Conservation (phyloP, 2,888 invertebrate species). For the Dugesia japonica region DNA sequence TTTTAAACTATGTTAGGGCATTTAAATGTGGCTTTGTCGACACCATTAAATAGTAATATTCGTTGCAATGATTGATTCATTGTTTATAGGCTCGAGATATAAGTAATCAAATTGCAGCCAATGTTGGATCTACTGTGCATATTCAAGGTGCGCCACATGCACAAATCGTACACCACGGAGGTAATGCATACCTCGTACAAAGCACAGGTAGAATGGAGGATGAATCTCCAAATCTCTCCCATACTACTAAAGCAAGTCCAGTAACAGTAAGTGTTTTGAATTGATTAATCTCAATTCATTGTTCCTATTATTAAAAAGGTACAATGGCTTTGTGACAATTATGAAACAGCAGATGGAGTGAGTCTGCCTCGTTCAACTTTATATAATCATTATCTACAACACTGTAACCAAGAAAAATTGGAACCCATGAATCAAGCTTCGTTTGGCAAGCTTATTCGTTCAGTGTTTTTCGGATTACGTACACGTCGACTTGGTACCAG, state of each 20-base stretch:
- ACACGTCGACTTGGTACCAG: slow-evolving; percentile 83
- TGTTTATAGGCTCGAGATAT: neutral
- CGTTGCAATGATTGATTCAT: too few relatives aligned
- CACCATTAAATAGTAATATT: too few relatives aligned
- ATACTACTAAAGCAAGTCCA: slow-evolving; percentile 68
- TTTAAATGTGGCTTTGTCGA: too few relatives aligned
- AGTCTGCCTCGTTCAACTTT: slow-evolving; percentile 79
- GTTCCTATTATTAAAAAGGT: slow-evolving; percentile 39
- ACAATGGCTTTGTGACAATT: slow-evolving; percentile 81
- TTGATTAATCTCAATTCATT: neutral
- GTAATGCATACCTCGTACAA: slow-evolving; percentile 56
- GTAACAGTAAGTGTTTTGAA: slow-evolving; percentile 62
- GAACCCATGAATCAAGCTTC: slow-evolving; percentile 98
- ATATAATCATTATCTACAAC: slow-evolving; percentile 86
- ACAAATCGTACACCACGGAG: slow-evolving; percentile 42
- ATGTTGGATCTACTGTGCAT: slow-evolving; percentile 5
- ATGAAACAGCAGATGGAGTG: slow-evolving; percentile 87
- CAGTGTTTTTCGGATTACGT: slow-evolving; percentile 83
- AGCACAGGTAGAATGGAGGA: slow-evolving; percentile 51
- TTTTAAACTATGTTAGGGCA: too few relatives aligned
- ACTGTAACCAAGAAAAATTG: slow-evolving; percentile 69
- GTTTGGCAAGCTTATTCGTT: slow-evolving; percentile 92
- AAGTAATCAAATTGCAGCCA: neutral
- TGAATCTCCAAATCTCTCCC: slow-evolving; percentile 54
- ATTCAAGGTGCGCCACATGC: neutral